Evolutionary conservation across 2,797 vertebrate genomes (phyloP).

Genomic region (Catamblyrhynchus diadema): DNA sequence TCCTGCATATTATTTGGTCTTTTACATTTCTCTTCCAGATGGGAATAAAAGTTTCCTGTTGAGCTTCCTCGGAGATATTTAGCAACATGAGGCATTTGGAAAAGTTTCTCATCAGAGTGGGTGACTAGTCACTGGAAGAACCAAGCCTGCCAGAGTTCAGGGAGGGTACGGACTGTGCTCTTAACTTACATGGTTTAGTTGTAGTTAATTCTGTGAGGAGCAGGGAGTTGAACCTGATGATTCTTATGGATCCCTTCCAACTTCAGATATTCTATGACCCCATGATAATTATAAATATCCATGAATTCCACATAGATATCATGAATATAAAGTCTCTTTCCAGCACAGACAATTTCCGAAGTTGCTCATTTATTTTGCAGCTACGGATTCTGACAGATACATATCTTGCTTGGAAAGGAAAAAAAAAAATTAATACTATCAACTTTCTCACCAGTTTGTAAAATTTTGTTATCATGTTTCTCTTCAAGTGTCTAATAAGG

Average conservation of each 20-base stretch:
- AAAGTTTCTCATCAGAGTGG: not conserved
- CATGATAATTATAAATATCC: not conserved
- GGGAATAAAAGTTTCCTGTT: not conserved
- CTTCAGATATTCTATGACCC: not conserved
- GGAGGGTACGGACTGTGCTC: rapidly evolving
- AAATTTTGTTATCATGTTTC: not conserved
- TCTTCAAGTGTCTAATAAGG: not conserved
- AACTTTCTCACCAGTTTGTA: not conserved
- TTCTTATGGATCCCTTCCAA: not conserved
- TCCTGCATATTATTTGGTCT: not conserved
- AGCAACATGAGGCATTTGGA: not conserved
- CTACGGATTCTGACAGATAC: not conserved
- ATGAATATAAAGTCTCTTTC: not conserved
- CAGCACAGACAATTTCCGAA: not conserved
- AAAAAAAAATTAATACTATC: not conserved
- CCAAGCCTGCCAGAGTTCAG: not conserved
- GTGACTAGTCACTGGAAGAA: not conserved
- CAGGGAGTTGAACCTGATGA: not conserved
- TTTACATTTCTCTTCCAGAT: not conserved
- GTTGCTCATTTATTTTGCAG: not conserved
- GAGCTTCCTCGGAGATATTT: not conserved
- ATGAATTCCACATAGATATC: not conserved
- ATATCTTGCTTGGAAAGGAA: not conserved
- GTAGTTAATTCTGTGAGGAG: not conserved
- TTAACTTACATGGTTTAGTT: not conserved